Base-by-base conservation (phyloP, 2,113 vertebrate species). In the Taurulus bubalis region DNA sequence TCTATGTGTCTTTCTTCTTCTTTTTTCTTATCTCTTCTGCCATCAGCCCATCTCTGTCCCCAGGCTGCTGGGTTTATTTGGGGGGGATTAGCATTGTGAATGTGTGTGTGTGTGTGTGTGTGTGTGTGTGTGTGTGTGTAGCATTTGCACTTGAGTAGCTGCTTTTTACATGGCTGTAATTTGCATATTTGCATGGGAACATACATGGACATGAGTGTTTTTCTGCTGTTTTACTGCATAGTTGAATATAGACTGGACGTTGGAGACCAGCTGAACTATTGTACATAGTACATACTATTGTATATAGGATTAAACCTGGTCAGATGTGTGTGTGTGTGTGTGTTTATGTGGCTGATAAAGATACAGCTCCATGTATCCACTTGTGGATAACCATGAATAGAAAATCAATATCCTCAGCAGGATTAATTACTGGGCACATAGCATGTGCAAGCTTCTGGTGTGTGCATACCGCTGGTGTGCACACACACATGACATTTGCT, bases 21-120 rank as follows among this genome's bases (percentile, higher is more conserved):
- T 87, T 69, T n/a, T 93, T 96, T 94, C 92, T 95, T 96, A 96
- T 97, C 95, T 95, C 90, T 95, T 92, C 94, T 94, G 93, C 92
- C 72, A 91, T 91, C 92, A 56, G 47, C 32, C 66, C 74, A 87
- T 87, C 87, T 55, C 71, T 75, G 86, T 88, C 87, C 83, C 80
- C 30, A 65, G 82, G 90, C 78, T 85, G 78, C 74, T 38, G 81
- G 67, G 72, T 87, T 89, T 89, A 91, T 85, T 84, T 80, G 7
- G 80, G 63, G 45, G 45, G 45, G 45, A 80, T 90, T 91, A 91
- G 58, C 65, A 67, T 60, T 76, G 77, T 78, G 63, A 65, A 6
- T 77, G 79, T 72, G 79, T 72, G 64, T 85, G 64, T 85, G 72
- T 75, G 60, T 76, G 20, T 75, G 47, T 72, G 64, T 85, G 64